Percentiles rank a stretch among this genome's conserved stretches.
Conservation (phyloP, 2,888 invertebrate species). For the Bimastos eiseni region DNA sequence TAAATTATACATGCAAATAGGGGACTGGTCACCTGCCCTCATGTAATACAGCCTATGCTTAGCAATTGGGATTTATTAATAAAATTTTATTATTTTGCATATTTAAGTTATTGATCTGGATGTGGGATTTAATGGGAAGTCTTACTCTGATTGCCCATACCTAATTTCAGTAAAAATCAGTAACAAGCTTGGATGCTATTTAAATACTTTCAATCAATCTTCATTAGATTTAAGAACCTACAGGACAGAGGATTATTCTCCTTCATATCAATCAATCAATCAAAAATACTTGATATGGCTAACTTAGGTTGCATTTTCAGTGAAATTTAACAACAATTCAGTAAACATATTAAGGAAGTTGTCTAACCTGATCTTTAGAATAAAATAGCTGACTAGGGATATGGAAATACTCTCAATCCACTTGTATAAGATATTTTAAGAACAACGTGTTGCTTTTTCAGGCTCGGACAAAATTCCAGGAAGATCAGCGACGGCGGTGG, state of each 20-base stretch:
- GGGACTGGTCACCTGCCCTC: too few species aligned
- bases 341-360: not conserved
- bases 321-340: not conserved
- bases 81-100: not conserved
- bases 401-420: not conserved
- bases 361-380: not conserved
- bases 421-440: not conserved
- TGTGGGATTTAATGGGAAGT: not conserved
- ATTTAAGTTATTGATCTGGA: not conserved
- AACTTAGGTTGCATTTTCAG: not conserved
- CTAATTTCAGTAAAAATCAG: not conserved
- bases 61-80: too few species aligned
- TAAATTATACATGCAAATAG: too few species aligned
- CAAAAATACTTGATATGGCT: not conserved
- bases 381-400: not conserved
- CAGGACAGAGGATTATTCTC: too few species aligned
- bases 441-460: not conserved
- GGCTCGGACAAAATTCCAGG: slow-evolving; percentile 73
- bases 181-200: not conserved
- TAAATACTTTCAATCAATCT: too few species aligned
- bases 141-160: not conserved
- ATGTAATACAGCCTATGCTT: too few species aligned
- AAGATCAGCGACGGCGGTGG: slow-evolving; percentile 81
- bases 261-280: too few species aligned
- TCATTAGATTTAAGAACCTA: too few species aligned